Percentiles rank a stretch among this genome's conserved stretches.
Conservation (phyloP, 2,888 invertebrate species). For the Drosophila kuntzei region DNA sequence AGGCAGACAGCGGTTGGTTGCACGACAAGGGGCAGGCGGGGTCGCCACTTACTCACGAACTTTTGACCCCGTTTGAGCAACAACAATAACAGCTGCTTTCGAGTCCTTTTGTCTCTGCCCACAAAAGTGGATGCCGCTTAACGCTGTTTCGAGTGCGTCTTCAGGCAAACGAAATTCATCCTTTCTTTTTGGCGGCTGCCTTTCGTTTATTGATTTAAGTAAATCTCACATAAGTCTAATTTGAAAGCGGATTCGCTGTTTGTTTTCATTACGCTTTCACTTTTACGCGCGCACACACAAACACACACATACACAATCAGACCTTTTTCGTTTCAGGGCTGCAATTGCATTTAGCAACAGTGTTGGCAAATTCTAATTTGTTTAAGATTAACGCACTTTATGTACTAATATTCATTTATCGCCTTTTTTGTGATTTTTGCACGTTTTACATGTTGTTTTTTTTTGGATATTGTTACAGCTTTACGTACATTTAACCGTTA, state of each 20-base stretch:
- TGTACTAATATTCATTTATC: conserved; percentile 21
- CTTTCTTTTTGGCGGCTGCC: conserved; percentile 24
- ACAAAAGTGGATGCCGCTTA: conserved; percentile 19
- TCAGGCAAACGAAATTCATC: conserved; percentile 20
- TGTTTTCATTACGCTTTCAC: conserved; percentile 40
- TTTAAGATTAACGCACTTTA: neutral
- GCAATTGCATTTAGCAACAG: neutral
- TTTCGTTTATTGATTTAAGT: conserved; percentile 52
- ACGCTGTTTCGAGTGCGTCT: conserved; percentile 14
- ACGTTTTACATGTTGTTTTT: conserved; percentile 23
- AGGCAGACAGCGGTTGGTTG: conserved; percentile 44
- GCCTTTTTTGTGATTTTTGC: conserved; percentile 22
- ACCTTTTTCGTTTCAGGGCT: neutral
- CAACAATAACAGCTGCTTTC: conserved; percentile 68
- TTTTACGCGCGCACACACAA: conserved; percentile 47
- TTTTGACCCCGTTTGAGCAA: conserved; percentile 83
- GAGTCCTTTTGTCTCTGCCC: conserved; percentile 30
- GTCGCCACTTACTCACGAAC: conserved; percentile 72
- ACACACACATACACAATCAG: conserved; percentile 9
- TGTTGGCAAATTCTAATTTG: conserved; percentile 8
- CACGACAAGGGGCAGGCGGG: neutral
- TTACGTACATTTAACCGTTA: conserved; percentile 13
- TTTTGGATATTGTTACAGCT: conserved; percentile 3
- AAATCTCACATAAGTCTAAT: conserved; percentile 20
- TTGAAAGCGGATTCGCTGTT: conserved; percentile 25